Evolutionary conservation across 2,888 invertebrate species (phyloP), one percentile per base, ranked within the genome.

Genomic region (Pyralis farinalis): DNA sequence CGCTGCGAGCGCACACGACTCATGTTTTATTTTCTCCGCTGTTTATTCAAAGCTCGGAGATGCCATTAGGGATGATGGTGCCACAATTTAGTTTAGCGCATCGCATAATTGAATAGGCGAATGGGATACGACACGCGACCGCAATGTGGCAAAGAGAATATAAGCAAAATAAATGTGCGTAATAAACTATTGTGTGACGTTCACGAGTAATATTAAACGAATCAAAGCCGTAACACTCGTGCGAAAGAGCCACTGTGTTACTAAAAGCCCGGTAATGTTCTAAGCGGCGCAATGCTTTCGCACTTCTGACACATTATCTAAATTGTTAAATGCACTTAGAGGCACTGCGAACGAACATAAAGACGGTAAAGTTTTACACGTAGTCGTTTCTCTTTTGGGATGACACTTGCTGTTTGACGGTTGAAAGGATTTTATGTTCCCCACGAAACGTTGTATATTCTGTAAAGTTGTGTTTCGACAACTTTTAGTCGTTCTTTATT

Each of bases 101-200:
- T 55, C 62, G 46, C 63, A 64, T 86, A 86, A 87, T 88, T 87
- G 84, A 87, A 87, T 82, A 78, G 84, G 83, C 82, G 80, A 73
- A 65, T 72, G 79, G 75, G 75, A 74, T 72, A 61, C 59, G 75
- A 64, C 87, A 84, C 85, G 81, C 82, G 86, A 73, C 81, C 68
- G 50, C 57, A 51, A 70, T 75, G 71, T 74, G 69, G 76, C 4
- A 16, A 16, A 16, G 16, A 16, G 16, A 3, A 16, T 16, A 16
- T 16, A 4, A 16, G 16, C 67, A 8, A 71, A 75, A 79, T 82
- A 79, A 81, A 84, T 75, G 67, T 68, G 62, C 62, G 64, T 71
- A 71, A 76, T 79, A 68, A 71, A 74, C 70, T 71, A 74, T 76
- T 77, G 75, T 80, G 70, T 61, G 48, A 59, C 60, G 65, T 65